phyloP scores from a whole-genome alignment of 2,888 invertebrate genomes.

The Aplocera efformata region DNA sequence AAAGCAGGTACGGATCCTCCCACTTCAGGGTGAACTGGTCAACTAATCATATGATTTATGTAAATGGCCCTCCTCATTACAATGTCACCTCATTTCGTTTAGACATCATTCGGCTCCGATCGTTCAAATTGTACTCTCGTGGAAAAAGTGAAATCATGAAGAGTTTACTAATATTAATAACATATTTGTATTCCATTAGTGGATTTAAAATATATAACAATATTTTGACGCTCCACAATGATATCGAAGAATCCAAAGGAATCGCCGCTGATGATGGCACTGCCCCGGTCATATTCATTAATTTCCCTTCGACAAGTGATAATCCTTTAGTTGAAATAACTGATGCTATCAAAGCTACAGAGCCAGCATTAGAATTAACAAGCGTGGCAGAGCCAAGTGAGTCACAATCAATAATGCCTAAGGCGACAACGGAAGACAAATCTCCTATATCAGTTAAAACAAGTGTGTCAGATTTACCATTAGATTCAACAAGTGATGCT shows the following conservation, averaged over 20 bases:
- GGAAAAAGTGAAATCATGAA: conserved; percentile 15
- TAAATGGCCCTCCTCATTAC: conserved; percentile 38
- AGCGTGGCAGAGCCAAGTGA: background rate
- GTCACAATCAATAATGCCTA: too few species aligned
- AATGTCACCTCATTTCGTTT: conserved; percentile 29
- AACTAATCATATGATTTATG: conserved; percentile 37
- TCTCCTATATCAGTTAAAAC: background rate
- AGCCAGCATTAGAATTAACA: too few species aligned
- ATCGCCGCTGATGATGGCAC: background rate
- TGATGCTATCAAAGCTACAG: background rate
- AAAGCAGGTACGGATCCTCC: conserved; percentile 26
- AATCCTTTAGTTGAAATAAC: background rate
- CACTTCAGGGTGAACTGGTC: conserved; percentile 53
- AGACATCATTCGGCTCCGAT: conserved; percentile 24
- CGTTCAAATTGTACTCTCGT: conserved; percentile 25
- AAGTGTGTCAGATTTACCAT: background rate
- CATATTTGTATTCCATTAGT: conserved; percentile 21
- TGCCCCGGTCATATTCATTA: conserved; percentile 1
- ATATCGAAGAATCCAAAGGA: background rate
- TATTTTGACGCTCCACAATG: background rate
- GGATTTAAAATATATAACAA: conserved; percentile 14
- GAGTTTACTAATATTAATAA: conserved; percentile 20
- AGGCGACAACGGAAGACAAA: background rate
- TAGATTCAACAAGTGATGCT: background rate
- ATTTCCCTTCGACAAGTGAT: conserved; percentile 1